Evolutionary conservation across 2,888 invertebrate genomes (phyloP).

Genomic region (Drosophila pseudotalamancana): DNA sequence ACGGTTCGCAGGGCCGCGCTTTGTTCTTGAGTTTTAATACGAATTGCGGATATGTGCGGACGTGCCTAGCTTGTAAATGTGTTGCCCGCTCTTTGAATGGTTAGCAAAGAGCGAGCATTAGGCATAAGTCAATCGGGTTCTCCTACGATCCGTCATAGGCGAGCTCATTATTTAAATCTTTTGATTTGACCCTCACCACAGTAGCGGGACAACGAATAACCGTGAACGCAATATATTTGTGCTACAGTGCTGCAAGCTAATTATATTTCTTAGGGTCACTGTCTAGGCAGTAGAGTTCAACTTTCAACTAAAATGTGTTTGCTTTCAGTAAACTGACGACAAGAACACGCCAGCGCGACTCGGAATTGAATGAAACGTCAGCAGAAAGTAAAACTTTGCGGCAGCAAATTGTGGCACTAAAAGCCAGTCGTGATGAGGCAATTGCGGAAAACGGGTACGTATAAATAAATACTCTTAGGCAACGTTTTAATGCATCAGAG

Average conservation of each 20-base stretch:
- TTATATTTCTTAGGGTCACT: background rate
- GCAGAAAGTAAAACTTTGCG: conserved; percentile 82
- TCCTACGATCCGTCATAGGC: background rate
- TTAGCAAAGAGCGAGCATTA: conserved; percentile 13
- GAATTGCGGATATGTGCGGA: conserved; percentile 67
- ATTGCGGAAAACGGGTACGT: conserved; percentile 83
- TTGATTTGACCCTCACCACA: conserved; percentile 25
- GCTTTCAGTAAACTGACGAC: conserved; percentile 70
- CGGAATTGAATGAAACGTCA: conserved; percentile 81
- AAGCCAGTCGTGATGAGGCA: conserved; percentile 82
- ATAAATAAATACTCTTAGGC: conserved; percentile 37
- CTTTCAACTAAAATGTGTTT: background rate
- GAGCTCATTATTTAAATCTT: conserved; percentile 30
- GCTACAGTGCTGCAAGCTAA: background rate
- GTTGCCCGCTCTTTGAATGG: conserved; percentile 15
- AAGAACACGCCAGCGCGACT: conserved; percentile 78
- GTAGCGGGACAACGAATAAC: background rate
- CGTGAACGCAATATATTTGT: conserved; percentile 9
- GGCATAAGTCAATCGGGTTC: conserved; percentile 12
- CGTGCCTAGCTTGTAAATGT: conserved; percentile 60
- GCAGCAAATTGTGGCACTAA: conserved; percentile 81
- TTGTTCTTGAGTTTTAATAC: conserved; percentile 68
- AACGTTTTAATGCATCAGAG: conserved; percentile 18
- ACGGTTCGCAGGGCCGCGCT: conserved; percentile 40
- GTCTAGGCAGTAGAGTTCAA: background rate